Conservation (phyloP, 1,140 invertebrate genomes). For the Oscheius sp. region DNA sequence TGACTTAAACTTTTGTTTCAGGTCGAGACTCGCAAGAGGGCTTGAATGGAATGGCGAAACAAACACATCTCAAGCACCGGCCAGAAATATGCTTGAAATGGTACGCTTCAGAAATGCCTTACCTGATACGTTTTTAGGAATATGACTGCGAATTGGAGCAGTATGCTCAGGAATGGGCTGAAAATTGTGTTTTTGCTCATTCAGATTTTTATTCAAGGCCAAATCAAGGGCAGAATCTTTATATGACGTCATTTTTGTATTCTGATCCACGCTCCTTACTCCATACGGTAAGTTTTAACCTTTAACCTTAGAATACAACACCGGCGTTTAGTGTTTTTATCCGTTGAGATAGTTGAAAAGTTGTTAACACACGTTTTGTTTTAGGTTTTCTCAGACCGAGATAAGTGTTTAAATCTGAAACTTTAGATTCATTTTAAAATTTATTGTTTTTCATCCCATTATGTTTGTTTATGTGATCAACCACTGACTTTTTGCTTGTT, state of each 20-base stretch:
- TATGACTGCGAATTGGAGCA: conserved; percentile 28
- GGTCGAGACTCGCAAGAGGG: conserved; percentile 23
- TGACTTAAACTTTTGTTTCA: background rate
- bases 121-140: conserved; percentile 7
- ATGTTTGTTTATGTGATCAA: no score
- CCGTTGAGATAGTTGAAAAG: no score
- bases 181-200: conserved; percentile 32
- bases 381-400: no score
- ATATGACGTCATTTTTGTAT: conserved; percentile 26
- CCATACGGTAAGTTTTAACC: conserved; percentile 16
- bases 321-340: no score
- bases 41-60: conserved; percentile 30
- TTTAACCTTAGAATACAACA: no score
- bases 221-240: conserved; percentile 33
- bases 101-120: background rate
- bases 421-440: no score
- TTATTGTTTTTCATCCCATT: no score
- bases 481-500: background rate
- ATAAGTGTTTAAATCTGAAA: no score
- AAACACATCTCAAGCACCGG: conserved; percentile 20
- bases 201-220: conserved; percentile 15
- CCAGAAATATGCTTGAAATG: conserved; percentile 31
- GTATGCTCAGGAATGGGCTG: conserved; percentile 29
- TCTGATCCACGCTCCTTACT: conserved; percentile 20
- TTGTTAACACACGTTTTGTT: no score